These are phyloP conservation scores for Corythoichthys intestinalis DNA, from an alignment of 2,113 vertebrate genomes.

Conservation along the genomic window DNA sequence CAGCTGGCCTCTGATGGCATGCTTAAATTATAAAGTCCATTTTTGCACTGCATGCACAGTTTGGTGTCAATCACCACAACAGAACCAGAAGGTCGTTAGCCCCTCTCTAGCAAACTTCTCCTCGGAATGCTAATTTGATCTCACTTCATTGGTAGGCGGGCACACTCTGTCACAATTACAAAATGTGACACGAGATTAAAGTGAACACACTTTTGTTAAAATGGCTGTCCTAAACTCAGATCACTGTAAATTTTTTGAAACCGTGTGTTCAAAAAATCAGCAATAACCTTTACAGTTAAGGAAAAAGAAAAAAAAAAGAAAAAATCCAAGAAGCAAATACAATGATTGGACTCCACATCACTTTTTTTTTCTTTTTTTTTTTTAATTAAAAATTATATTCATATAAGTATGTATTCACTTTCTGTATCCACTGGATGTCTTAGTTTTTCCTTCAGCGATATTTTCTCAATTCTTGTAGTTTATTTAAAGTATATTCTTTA, in stretches of 20 bases:
- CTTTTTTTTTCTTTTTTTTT: neutral
- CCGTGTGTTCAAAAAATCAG: neutral
- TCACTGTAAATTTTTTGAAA: neutral
- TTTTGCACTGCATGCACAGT: neutral
- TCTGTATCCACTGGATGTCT: too few species aligned
- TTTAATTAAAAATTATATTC: neutral
- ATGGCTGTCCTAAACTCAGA: neutral
- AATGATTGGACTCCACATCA: neutral
- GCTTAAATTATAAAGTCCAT: constrained; percentile 1
- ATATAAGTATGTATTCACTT: neutral
- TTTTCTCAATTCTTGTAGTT: too few species aligned
- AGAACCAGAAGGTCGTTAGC: constrained; percentile 6
- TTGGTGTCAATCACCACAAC: constrained; percentile 8
- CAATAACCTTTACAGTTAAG: neutral
- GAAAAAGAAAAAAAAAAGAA: neutral
- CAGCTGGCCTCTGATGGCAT: constrained; percentile 5
- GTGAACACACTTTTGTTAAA: neutral
- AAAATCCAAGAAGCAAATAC: neutral
- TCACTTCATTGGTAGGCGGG: neutral
- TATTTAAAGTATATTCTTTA: too few species aligned
- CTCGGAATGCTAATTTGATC: neutral
- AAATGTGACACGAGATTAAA: neutral
- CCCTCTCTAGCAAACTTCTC: neutral
- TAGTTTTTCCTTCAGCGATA: too few species aligned
- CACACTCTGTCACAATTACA: neutral